Base-by-base conservation (phyloP, 2,888 invertebrate genomes). In the Harmothoe impar region DNA sequence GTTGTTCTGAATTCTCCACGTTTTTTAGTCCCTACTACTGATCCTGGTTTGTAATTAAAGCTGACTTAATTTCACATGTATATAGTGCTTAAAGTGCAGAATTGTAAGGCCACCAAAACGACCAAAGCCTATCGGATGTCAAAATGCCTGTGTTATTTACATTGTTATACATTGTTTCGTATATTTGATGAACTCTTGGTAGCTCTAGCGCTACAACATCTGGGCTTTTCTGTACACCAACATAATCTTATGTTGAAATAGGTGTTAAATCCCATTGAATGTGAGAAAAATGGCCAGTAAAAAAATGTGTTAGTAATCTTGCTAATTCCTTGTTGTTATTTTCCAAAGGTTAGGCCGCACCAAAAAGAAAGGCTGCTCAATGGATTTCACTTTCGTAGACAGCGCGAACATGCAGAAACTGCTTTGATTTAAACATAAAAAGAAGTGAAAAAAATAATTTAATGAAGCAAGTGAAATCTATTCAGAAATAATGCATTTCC, bases 21-120 rank as follows among this genome's bases (percentile, higher is more conserved):
- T 62, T 20, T 62, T n/a, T n/a, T 62, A 20, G n/a, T 62, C 62
- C 62, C n/a, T n/a, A 62, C 17, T 52, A 15, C 15, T 62, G 62
- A 43, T 43, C 5, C 43, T 43, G 43, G 43, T 43, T 43, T 43
- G 43, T 43, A 43, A 43, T 43, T 43, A 43, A 43, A 43, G 43
- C 43, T 10, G 43, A 43, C 43, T 43, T 43, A n/a, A 62, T 62
- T 62, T 62, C n/a, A n/a, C 0, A 62, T 62, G 23, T 62, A n/a
- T 62, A 62, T n/a, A 62, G 62, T 52, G 54, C 54, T 52, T 52
- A n/a, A n/a, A n/a, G n/a, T 62, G 62, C 62, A n/a, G 62, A 62
- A 5, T n/a, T 20, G 62, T 62, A n/a, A 62, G 62, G 43, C 43
- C 43, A 43, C 43, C 43, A 43, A 43, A 43, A 43, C 43, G 3